Conservation (phyloP, 1,140 invertebrate genomes). For the Zophobas atratus region DNA sequence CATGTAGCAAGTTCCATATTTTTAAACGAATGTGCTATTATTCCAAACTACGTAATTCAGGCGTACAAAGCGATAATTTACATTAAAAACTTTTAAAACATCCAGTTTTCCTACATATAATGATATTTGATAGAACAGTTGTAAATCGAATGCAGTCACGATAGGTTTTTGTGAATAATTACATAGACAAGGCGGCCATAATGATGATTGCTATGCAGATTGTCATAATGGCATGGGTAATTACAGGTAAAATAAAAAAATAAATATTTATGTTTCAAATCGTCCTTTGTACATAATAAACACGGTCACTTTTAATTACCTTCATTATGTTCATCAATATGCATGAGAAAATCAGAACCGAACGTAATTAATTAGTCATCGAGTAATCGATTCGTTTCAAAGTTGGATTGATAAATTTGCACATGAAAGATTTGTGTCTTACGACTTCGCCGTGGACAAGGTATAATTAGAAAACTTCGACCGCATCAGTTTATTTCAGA, state of each 20-base stretch:
- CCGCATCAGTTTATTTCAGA: constrained; percentile 18
- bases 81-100: constrained; percentile 40
- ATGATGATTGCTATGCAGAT: constrained; percentile 60
- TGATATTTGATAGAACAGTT: constrained; percentile 44
- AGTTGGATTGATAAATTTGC: constrained; percentile 15
- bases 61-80: constrained; percentile 40
- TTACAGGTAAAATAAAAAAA: constrained; percentile 34
- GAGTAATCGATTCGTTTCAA: neutral
- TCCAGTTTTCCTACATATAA: constrained; percentile 35
- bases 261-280: constrained; percentile 46
- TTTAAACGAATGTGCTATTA: constrained; percentile 26
- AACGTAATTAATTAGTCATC: constrained; percentile 3
- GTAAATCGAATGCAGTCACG: constrained; percentile 60
- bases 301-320: constrained; percentile 20
- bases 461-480: constrained; percentile 35
- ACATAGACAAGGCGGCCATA: constrained; percentile 57
- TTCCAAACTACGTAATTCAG: constrained; percentile 22
- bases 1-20: constrained; percentile 20
- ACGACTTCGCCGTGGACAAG: constrained; percentile 3
- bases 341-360: constrained; percentile 19
- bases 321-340: constrained; percentile 4
- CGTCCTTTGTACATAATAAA: constrained; percentile 35
- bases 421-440: constrained; percentile 18
- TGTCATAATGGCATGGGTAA: constrained; percentile 53
- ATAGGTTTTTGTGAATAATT: constrained; percentile 60